A percentile compares a stretch with the other conserved stretches of the same genome.
Evolutionary conservation across 2,113 vertebrate species (phyloP).

Genomic region (Corythaixoides concolor): DNA sequence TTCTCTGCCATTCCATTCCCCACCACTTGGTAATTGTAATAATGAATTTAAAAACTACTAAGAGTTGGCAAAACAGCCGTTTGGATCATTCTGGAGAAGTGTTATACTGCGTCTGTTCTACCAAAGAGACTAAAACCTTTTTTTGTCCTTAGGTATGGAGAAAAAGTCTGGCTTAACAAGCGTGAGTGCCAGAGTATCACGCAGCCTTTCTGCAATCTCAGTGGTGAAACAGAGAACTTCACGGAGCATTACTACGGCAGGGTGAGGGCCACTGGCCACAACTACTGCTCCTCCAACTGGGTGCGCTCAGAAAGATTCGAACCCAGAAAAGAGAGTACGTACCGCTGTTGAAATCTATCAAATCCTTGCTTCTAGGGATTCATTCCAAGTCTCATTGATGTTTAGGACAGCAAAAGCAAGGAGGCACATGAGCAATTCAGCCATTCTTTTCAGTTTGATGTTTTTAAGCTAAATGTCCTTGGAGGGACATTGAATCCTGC

Average conservation of each 20-base stretch:
- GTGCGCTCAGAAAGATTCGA: conserved; percentile 51
- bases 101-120: neutral
- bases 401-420: too few relatives aligned
- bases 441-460: neutral
- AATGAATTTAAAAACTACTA: neutral
- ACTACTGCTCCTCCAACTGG: conserved; percentile 23
- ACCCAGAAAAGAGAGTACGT: conserved; percentile 71
- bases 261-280: conserved; percentile 26
- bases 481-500: neutral
- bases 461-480: neutral
- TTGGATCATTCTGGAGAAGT: neutral
- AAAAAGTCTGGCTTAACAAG: conserved; percentile 68
- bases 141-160: conserved; percentile 70
- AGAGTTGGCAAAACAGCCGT: neutral
- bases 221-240: conserved; percentile 51
- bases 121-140: neutral
- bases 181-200: conserved; percentile 69
- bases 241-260: conserved; percentile 55
- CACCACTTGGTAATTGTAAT: neutral
- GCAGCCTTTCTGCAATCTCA: conserved; percentile 72
- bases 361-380: neutral
- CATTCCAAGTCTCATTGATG: too few relatives aligned
- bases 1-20: neutral
- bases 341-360: neutral
- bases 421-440: neutral